Evolutionary conservation across 2,113 vertebrate genomes (phyloP).

Genomic region (Marcusenius ussheri): DNA sequence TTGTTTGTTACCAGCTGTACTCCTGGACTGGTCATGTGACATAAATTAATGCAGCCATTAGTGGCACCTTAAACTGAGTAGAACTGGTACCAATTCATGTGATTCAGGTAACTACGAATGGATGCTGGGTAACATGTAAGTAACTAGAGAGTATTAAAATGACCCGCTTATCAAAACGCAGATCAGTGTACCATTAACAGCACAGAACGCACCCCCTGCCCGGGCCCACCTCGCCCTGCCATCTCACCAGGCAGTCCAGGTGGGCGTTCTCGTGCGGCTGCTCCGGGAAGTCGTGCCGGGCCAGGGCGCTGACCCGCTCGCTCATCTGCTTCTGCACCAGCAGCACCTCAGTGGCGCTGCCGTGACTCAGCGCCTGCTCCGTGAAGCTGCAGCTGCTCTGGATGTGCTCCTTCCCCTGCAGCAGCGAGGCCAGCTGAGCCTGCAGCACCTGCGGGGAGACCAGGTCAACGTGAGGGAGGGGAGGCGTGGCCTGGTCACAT

Average conservation of each 20-base stretch:
- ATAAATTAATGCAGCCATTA: not conserved
- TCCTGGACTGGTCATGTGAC: not conserved
- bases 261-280: constrained; percentile 85
- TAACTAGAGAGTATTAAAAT: not conserved
- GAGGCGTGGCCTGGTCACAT: not conserved
- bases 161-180: not conserved
- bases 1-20: not conserved
- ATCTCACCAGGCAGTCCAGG: constrained; percentile 62
- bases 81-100: not conserved
- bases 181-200: not conserved
- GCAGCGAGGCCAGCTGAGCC: constrained; percentile 76
- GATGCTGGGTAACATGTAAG: not conserved
- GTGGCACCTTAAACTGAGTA: not conserved
- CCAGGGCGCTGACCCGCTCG: constrained; percentile 78
- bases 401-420: constrained; percentile 88
- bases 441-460: constrained; percentile 71
- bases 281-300: constrained; percentile 76
- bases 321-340: constrained; percentile 92
- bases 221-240: not conserved
- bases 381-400: constrained; percentile 89
- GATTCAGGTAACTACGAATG: not conserved
- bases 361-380: constrained; percentile 85
- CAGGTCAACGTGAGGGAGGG: no score
- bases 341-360: constrained; percentile 81
- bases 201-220: not conserved